These are phyloP conservation scores for Tinea semifulvella DNA, from an alignment of 2,888 invertebrate species.

Conservation along the genomic window DNA sequence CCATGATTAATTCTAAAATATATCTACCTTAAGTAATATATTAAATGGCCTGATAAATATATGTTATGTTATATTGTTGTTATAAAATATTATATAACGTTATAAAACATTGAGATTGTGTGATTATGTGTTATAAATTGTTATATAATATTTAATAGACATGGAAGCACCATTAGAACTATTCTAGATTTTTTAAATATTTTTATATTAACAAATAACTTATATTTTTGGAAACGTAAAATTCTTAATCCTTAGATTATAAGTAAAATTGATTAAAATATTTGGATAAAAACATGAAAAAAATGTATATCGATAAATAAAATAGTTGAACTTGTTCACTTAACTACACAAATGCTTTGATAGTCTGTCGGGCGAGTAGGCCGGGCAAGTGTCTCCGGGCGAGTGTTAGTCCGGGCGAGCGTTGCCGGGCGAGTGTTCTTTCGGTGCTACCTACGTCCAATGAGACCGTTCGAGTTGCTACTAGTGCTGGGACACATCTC, in stretches of 20 bases:
- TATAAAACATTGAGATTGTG: too few relatives aligned
- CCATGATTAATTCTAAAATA: too few relatives aligned
- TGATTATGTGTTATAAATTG: too few relatives aligned
- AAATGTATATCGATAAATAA: neutral
- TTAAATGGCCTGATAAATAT: too few relatives aligned
- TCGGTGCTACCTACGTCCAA: constrained; percentile 83
- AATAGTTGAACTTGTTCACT: neutral
- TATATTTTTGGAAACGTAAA: neutral
- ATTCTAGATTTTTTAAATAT: too few relatives aligned
- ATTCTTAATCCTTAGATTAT: neutral
- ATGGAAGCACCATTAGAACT: too few relatives aligned
- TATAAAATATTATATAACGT: too few relatives aligned
- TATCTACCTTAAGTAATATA: too few relatives aligned
- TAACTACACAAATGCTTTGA: constrained; percentile 7
- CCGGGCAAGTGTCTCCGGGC: neutral
- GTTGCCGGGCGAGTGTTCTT: neutral
- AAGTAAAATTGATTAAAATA: neutral
- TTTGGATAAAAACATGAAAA: neutral
- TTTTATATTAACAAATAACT: neutral
- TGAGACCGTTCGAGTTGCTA: constrained; percentile 80
- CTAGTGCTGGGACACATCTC: constrained; percentile 85
- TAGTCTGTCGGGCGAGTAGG: neutral
- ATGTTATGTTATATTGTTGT: too few relatives aligned
- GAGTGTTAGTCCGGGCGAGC: neutral
- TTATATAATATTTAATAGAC: too few relatives aligned